These are phyloP conservation scores for Camponotus pennsylvanicus DNA, from an alignment of 1,140 invertebrate genomes.

Conservation along the genomic window DNA sequence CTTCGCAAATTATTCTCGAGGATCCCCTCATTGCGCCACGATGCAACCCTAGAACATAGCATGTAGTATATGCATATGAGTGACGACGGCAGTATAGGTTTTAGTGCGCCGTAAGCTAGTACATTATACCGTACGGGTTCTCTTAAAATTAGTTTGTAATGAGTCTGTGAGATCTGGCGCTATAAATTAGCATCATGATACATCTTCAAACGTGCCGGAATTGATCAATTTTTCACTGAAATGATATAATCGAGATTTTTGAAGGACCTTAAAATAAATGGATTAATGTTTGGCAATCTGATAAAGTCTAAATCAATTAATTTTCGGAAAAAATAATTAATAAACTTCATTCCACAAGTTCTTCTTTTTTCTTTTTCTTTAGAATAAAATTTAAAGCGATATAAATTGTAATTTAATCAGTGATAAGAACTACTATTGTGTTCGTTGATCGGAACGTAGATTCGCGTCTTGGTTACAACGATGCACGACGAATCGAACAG, in stretches of 20 bases:
- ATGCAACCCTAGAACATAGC: constrained; percentile 40
- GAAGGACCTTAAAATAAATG: too few relatives aligned
- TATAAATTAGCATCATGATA: constrained; percentile 19
- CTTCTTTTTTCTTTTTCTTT: too few relatives aligned
- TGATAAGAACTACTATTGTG: not conserved
- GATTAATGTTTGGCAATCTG: too few relatives aligned
- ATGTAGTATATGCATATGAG: constrained; percentile 40
- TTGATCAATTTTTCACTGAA: not conserved
- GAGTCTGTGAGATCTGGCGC: not conserved
- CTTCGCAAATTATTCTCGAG: constrained; percentile 52
- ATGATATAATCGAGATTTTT: not conserved
- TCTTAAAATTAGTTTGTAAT: constrained; percentile 53
- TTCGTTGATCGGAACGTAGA: not conserved
- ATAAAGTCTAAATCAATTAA: too few relatives aligned
- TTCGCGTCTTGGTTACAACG: constrained; percentile 17
- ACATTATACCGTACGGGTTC: constrained; percentile 29
- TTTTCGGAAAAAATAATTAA: too few relatives aligned
- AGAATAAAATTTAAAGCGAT: too few relatives aligned
- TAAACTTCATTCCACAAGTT: too few relatives aligned
- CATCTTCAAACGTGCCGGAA: too few relatives aligned
- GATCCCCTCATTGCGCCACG: constrained; percentile 17
- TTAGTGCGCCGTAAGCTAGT: constrained; percentile 43
- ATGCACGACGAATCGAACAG: constrained; percentile 32
- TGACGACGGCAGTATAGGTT: constrained; percentile 11
- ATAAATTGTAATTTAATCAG: not conserved